phyloP scores from a whole-genome alignment of 2,797 vertebrate genomes.

The Phoeniculus purpureus region DNA sequence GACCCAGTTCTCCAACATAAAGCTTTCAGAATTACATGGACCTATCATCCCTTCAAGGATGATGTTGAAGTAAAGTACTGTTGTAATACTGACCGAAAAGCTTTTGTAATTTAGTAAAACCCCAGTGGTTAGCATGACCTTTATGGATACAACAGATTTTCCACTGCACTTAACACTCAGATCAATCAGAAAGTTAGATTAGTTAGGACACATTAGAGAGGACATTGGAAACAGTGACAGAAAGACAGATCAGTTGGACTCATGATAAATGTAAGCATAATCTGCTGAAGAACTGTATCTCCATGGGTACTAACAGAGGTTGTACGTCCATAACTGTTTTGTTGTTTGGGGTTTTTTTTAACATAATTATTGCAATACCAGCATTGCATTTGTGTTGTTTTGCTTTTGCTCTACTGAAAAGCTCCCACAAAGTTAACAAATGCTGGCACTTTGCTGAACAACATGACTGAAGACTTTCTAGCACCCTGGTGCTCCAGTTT shows the following conservation, averaged over 20 bases:
- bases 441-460: neutral
- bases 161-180: neutral
- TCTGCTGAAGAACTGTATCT: neutral
- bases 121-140: neutral
- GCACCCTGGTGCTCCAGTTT: neutral
- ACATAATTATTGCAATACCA: neutral
- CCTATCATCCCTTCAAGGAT: neutral
- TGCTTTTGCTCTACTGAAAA: neutral
- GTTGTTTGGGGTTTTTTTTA: neutral
- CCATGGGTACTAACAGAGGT: neutral
- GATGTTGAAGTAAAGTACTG: conserved; percentile 11
- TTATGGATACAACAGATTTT: conserved; percentile 16
- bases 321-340: neutral
- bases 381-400: neutral
- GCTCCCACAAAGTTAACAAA: neutral
- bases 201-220: neutral
- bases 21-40: neutral
- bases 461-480: neutral
- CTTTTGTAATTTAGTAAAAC: conserved; percentile 37
- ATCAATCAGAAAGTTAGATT: conserved; percentile 34
- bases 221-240: neutral
- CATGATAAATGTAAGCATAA: neutral
- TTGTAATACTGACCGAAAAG: conserved; percentile 27
- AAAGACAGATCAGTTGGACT: neutral
- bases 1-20: neutral